phyloP scores from a whole-genome alignment of 2,797 vertebrate species.

The Chaenodraco wilsoni region DNA sequence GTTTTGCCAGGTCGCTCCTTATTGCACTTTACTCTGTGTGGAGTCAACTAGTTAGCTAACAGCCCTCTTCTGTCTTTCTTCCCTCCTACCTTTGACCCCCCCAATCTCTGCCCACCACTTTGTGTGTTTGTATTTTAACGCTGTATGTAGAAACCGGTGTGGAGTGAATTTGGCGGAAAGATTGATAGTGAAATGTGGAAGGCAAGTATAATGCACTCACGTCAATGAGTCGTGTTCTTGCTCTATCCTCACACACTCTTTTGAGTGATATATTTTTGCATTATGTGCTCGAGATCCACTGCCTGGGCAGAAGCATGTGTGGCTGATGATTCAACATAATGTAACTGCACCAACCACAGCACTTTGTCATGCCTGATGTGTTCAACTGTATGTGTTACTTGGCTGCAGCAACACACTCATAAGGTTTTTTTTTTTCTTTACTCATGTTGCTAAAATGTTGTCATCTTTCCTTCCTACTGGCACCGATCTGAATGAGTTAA shows the following conservation, averaged over 20 bases:
- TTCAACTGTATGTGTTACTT: conserved; percentile 38
- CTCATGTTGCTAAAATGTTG: conserved; percentile 25
- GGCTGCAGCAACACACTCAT: conserved; percentile 53
- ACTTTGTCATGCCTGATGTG: conserved; percentile 41
- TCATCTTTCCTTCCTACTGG: conserved; percentile 40
- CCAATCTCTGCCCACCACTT: conserved; percentile 45
- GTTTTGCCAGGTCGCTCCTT: conserved; percentile 54
- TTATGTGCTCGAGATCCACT: conserved; percentile 48
- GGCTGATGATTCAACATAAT: conserved; percentile 69
- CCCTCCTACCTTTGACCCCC: conserved; percentile 71
- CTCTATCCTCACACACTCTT: conserved; percentile 45
- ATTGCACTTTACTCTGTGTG: conserved; percentile 72
- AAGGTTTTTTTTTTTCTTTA: conserved; percentile 50
- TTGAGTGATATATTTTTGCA: conserved; percentile 45
- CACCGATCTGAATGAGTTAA: conserved; percentile 42
- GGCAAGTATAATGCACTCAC: conserved; percentile 82
- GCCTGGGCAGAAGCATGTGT: conserved; percentile 72
- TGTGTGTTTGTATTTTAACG: conserved; percentile 76
- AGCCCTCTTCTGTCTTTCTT: conserved; percentile 81
- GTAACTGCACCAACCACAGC: conserved; percentile 44
- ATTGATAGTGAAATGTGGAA: conserved; percentile 98
- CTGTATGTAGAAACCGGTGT: conserved; percentile 94
- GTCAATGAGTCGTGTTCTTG: conserved; percentile 43
- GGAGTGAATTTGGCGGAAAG: conserved; percentile 99
- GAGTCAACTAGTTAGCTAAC: conserved; percentile 90